Conservation (phyloP, 35 echinoderm and acorn worm genomes). For the Diadema setosum region DNA sequence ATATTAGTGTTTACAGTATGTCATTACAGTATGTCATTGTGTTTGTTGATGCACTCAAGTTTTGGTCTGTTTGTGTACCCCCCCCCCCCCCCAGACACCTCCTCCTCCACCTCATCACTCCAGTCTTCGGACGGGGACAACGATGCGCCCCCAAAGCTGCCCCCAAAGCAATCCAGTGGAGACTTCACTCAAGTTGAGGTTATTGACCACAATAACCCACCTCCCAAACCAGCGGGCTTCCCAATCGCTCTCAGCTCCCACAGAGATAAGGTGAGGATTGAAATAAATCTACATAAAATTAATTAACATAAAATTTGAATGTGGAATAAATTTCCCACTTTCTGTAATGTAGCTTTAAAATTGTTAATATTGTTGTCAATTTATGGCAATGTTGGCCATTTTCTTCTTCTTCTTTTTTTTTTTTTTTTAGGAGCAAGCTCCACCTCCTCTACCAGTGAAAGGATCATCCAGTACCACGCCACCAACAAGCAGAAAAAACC, state of each 20-base stretch:
- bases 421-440: background rate
- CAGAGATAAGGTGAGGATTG: background rate
- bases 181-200: slow-evolving; percentile 22
- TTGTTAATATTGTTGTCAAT: background rate
- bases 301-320: background rate
- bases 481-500: background rate
- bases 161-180: slow-evolving; percentile 66
- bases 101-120: background rate
- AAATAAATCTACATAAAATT: background rate
- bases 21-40: no score
- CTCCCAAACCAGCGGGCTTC: slow-evolving; percentile 14
- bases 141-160: slow-evolving; percentile 81
- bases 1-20: no score
- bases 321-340: background rate
- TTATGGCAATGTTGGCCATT: background rate
- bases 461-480: background rate
- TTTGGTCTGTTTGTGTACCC: no score
- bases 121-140: slow-evolving; percentile 51
- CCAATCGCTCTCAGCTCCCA: background rate
- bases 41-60: no score
- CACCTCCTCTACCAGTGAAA: background rate
- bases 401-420: background rate
- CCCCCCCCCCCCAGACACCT: background rate
- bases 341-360: background rate
- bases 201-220: slow-evolving; percentile 20